Base-by-base conservation (phyloP, 2,797 vertebrate genomes). In the Spheniscus humboldti region DNA sequence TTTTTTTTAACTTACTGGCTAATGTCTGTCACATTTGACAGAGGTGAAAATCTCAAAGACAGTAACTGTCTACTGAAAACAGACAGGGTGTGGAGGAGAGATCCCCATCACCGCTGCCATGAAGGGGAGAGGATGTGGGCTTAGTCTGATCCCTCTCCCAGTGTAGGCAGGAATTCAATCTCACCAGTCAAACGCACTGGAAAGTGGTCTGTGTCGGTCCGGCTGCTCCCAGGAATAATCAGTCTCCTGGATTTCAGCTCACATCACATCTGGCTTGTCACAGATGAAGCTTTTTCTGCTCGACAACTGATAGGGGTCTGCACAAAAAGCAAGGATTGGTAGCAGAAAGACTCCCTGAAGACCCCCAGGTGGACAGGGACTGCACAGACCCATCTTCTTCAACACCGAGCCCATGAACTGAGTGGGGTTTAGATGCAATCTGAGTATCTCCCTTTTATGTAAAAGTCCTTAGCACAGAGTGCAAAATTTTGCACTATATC, bases 181-280 rank as follows among this genome's bases (percentile, higher is more conserved):
- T 47, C 45, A 43, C 5, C 3, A 73, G 59, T 68, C 43, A 76
- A 82, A 82, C 1, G 3, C 13, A 11, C 27, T 30, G 45, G 15
- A 35, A 86, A 76, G 39, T 0, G 0, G 28, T 56, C n/a, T 83
- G 10, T 0, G 0, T 53, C 0, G 2, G 45, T 71, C n/a, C 52
- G 2, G 3, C 45, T 41, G 60, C 33, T 63, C 60, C 18, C 60
- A 67, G 78, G 59, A 94, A 69, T 56, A 50, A 75, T 18, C 73
- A 41, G 12, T 18, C 30, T 63, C 35, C 62, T 24, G 31, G 33
- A 92, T 57, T 87, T 76, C 77, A 89, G 62, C 37, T 94, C 82
- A 86, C 31, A 66, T 83, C 67, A 60, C 64, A 71, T 23, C 48
- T 67, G 60, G 15, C 5, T 48, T 68, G 25, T 20, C 60, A 89